Evolutionary conservation across 2,113 vertebrate species (phyloP), one percentile per base, ranked within the genome.

Genomic region (Sula dactylatra): DNA sequence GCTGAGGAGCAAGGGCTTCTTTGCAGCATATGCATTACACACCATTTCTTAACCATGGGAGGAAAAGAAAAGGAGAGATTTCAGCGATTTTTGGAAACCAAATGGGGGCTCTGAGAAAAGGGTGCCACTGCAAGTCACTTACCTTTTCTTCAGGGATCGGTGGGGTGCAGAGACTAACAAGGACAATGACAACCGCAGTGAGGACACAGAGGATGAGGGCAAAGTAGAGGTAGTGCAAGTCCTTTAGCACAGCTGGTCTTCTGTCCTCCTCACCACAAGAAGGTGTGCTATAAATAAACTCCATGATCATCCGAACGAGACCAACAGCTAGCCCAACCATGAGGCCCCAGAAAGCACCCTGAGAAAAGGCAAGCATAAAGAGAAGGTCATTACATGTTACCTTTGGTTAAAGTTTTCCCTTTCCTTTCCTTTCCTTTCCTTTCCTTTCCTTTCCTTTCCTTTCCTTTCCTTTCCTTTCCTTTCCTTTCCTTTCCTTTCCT

Each of bases 321-420:
- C 99, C 99, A 13, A 98, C 95, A 16, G 65, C 97, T n/a, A 99
- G 98, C 17, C 99, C 99, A 18, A 80, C 90, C 96, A 99, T 95
- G 83, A 99, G 98, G 83, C 99, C 99, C 99, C 99, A 99, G 97
- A 99, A 99, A 44, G 99, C 99, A 82, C 99, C 99, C 99, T 99
- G 82, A 16, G 59, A 85, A 95, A 32, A 70, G 62, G 25, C 64
- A 95, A 55, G 36, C n/a, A 65, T 44, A 72, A 36, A 74, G 62
- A 62, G 90, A 71, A 82, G 8, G 62, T 96, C 78, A 90, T 32
- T 62, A 25, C 36, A 66, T 24, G 32, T 19, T 67, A 74, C 26
- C 55, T 64, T 65, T 44, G 32, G 15, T 3, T 58, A 29, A 19
- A 50, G 20, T 32, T 12, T 27, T 50, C 45, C 9, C 10, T 24